Evolutionary conservation across 2,797 vertebrate genomes (phyloP), one percentile per base, ranked within the genome.

Genomic region (Peromyscus aztecus): DNA sequence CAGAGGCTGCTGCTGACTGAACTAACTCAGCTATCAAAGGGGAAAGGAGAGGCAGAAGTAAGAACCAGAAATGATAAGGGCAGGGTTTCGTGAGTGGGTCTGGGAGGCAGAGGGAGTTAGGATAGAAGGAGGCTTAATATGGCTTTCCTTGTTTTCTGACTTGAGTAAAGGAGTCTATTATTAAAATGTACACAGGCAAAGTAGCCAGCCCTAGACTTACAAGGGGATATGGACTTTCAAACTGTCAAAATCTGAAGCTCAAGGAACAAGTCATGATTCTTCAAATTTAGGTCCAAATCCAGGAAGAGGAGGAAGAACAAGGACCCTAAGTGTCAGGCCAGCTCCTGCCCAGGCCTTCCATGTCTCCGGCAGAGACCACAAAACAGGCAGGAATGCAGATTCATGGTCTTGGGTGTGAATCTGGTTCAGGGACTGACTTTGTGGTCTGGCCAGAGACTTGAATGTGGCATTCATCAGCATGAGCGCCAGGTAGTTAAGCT

Each of bases 11-110:
- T 49, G 13, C 40, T 49, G 52, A 46, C 40, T 91, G 94, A 77
- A 75, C n/a, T n/a, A n/a, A n/a, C 86, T 86, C 82, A 65, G 55
- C 37, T 31, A 81, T 89, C 52, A 94, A 92, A 86, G 19, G 49
- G 71, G 61, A 75, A 92, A 96, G 61, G 71, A 76, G 31, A 89
- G 24, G 52, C 23, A 6, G n/a, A 29, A 65, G 37, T 19, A 65
- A 59, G 78, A 24, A 40, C 46, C 43, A 94, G 76, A 85, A 77
- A 34, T 61, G 78, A 40, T 34, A 81, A 78, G 43, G 73, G 29
- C 9, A 52, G 52, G 27, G 9, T 19, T 85, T 95, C 52, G 46
- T 83, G 40, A 86, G 19, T 55, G n/a, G 49, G 55, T 34, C 55
- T 87, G 17, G 34, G 65, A 84, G 71, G 57, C 40, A 8, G 57